phyloP scores from a whole-genome alignment of 2,113 vertebrate genomes.

The Sturnira hondurensis region DNA sequence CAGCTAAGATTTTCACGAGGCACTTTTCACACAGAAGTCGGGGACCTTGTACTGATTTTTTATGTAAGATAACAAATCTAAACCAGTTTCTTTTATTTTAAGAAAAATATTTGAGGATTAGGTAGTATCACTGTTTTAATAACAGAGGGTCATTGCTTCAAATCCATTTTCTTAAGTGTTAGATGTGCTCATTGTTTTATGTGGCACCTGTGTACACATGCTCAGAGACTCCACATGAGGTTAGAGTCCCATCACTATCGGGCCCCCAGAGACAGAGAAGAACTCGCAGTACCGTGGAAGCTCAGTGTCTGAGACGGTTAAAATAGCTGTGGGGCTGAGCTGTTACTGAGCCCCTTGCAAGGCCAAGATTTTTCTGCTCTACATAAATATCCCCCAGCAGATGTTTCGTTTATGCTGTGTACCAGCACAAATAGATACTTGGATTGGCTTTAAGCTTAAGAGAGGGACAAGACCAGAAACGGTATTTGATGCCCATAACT shows the following conservation, averaged over 20 bases:
- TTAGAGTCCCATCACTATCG: not conserved
- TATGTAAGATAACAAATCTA: slow-evolving; percentile 9
- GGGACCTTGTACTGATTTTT: slow-evolving; percentile 34
- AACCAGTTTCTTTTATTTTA: slow-evolving; percentile 26
- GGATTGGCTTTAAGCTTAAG: not conserved
- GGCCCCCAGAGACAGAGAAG: slow-evolving; percentile 8
- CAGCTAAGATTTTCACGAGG: slow-evolving; percentile 49
- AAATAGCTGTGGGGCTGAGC: not conserved
- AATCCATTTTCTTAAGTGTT: not conserved
- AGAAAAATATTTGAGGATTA: slow-evolving; percentile 31
- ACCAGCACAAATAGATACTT: not conserved
- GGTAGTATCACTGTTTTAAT: not conserved
- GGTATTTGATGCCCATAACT: not conserved
- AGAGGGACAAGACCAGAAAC: not conserved
- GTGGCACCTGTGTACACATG: not conserved
- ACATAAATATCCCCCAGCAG: slow-evolving; percentile 12
- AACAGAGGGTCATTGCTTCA: not conserved
- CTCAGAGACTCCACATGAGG: not conserved
- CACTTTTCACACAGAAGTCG: slow-evolving; percentile 34
- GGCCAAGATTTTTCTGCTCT: slow-evolving; percentile 4
- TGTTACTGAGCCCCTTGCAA: slow-evolving; percentile 5
- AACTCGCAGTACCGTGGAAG: not conserved
- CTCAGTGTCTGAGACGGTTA: not conserved
- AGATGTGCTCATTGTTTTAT: not conserved
- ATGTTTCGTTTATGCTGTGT: not conserved